A percentile compares a stretch with the other conserved stretches of the same genome.
These are phyloP conservation scores for Drosophila prostipennis DNA, from an alignment of 2,888 invertebrate species.

Conservation along the genomic window DNA sequence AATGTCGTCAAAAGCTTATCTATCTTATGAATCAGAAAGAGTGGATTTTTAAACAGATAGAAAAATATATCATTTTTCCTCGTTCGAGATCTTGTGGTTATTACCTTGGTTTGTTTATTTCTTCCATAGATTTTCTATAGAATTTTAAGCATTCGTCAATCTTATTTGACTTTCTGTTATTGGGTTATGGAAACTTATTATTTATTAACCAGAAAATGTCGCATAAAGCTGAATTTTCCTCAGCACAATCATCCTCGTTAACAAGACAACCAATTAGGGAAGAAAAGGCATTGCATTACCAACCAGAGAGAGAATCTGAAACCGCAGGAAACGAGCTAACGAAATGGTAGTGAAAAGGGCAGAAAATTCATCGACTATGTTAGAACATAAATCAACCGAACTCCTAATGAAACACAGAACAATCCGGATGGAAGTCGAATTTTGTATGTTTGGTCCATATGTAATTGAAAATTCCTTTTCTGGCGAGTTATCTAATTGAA, in stretches of 20 bases:
- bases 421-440: background rate
- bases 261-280: constrained; percentile 41
- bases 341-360: background rate
- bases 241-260: background rate
- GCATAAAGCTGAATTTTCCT: background rate
- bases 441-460: background rate
- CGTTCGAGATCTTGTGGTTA: too few relatives aligned
- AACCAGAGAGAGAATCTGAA: constrained; percentile 26
- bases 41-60: too few relatives aligned
- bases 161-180: background rate
- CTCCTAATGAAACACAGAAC: background rate
- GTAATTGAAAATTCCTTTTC: constrained; percentile 25
- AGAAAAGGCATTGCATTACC: constrained; percentile 44
- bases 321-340: constrained; percentile 24
- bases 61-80: too few relatives aligned
- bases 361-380: background rate
- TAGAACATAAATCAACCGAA: constrained; percentile 6
- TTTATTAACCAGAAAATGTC: background rate
- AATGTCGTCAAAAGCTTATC: background rate
- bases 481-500: constrained; percentile 13
- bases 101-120: too few relatives aligned
- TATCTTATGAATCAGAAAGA: too few relatives aligned
- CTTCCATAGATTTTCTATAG: too few relatives aligned
- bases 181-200: background rate
- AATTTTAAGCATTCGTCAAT: background rate